Percentiles rank a stretch among this genome's conserved stretches.
Conservation (phyloP, 2,113 vertebrate genomes). For the Tinamus guttatus region DNA sequence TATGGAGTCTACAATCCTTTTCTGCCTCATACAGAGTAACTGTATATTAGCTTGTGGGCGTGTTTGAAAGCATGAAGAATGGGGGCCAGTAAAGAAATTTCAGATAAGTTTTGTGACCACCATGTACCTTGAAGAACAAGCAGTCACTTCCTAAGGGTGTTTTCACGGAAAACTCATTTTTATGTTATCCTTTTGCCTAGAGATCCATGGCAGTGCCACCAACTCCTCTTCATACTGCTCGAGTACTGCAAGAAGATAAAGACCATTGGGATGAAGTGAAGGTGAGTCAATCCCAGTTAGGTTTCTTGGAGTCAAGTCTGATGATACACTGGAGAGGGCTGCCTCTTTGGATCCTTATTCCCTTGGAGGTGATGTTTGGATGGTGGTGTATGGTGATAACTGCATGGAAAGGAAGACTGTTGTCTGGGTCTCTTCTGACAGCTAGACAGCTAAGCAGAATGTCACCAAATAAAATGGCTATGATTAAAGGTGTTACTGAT, state of each 20-base stretch:
- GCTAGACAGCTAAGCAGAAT: neutral
- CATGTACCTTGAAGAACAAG: neutral
- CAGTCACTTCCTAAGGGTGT: neutral
- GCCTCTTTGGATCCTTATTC: neutral
- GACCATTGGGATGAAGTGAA: conserved; percentile 99
- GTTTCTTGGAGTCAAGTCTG: neutral
- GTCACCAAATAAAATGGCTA: neutral
- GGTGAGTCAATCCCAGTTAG: conserved; percentile 77
- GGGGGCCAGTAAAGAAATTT: neutral
- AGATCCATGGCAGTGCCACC: conserved; percentile 93
- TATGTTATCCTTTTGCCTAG: conserved; percentile 73
- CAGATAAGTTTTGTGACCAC: neutral
- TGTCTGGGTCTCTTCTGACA: neutral
- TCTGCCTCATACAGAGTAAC: neutral
- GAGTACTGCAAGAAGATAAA: conserved; percentile 94
- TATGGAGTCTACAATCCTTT: neutral
- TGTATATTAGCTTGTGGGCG: neutral
- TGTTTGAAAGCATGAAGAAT: neutral
- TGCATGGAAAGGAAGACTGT: neutral
- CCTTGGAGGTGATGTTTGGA: neutral
- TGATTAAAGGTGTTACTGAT: neutral
- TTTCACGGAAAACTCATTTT: neutral
- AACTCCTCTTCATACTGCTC: conserved; percentile 94
- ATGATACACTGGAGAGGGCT: neutral
- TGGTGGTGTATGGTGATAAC: neutral